Evolutionary conservation across 2,113 vertebrate species (phyloP).

Genomic region (Tragelaphus scriptus): DNA sequence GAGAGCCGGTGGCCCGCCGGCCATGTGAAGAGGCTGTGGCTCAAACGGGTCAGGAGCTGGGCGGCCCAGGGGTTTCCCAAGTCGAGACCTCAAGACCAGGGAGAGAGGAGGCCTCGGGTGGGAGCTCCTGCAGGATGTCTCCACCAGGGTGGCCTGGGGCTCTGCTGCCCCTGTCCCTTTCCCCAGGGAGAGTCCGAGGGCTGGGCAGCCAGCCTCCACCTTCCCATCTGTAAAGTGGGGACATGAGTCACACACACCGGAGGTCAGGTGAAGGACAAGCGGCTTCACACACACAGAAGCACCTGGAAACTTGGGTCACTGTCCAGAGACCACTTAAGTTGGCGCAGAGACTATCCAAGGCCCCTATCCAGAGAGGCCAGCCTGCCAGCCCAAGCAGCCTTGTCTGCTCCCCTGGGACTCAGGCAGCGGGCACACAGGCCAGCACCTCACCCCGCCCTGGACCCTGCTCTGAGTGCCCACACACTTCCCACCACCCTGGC

Average conservation of each 20-base stretch:
- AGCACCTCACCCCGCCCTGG: background rate
- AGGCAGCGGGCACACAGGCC: background rate
- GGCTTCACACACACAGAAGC: background rate
- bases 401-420: no score
- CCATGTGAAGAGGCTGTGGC: accelerated
- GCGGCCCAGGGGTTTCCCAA: background rate
- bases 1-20: background rate
- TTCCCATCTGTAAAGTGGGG: background rate
- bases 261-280: background rate
- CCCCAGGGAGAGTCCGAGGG: background rate
- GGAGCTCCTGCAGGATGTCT: background rate
- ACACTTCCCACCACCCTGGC: background rate
- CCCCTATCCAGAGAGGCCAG: background rate
- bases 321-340: background rate
- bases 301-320: no score
- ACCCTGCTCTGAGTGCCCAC: background rate
- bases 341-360: background rate
- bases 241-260: background rate
- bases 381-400: no score
- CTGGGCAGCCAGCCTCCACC: background rate
- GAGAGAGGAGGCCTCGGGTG: background rate
- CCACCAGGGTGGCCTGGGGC: accelerated
- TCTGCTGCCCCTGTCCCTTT: no score
- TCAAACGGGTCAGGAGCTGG: background rate
- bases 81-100: background rate